Percentiles rank a stretch among this genome's conserved stretches.
Conservation (phyloP, 2,888 invertebrate genomes). For the Notocelia uddmanniana region DNA sequence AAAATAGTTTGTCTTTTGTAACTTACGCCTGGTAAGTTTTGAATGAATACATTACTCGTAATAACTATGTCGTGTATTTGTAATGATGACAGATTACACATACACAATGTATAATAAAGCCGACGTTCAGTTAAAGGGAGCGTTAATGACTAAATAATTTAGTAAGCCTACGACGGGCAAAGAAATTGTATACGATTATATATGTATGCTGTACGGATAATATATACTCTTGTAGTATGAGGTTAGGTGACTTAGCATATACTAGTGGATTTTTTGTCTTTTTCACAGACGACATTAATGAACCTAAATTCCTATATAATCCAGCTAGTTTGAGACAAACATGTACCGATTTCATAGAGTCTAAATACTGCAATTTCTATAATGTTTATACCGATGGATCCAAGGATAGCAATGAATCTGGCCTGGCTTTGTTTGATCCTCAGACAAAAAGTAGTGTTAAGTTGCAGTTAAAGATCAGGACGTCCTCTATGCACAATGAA, state of each 20-base stretch:
- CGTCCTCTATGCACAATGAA: conserved; percentile 1
- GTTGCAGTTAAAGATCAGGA: background rate
- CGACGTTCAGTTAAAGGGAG: conserved; percentile 10
- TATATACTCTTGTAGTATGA: no score
- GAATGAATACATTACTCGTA: conserved; percentile 48
- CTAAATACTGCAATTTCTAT: no score
- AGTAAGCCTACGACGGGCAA: background rate
- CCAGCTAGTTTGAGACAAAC: no score
- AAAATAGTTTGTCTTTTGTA: background rate
- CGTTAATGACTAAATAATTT: conserved; percentile 4
- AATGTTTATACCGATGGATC: conserved; percentile 21
- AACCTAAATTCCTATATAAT: no score
- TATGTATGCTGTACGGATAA: background rate
- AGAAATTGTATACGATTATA: background rate
- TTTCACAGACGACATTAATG: no score
- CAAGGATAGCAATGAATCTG: background rate
- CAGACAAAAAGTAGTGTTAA: background rate
- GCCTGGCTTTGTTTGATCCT: conserved; percentile 1
- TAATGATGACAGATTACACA: conserved; percentile 45
- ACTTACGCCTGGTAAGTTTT: conserved; percentile 20
- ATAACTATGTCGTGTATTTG: conserved; percentile 53
- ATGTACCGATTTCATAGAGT: no score
- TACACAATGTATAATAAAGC: conserved; percentile 30
- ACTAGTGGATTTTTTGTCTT: no score
- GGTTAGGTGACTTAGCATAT: no score